Base-by-base conservation (phyloP, 1,140 invertebrate species). In the Danaus plexippus region DNA sequence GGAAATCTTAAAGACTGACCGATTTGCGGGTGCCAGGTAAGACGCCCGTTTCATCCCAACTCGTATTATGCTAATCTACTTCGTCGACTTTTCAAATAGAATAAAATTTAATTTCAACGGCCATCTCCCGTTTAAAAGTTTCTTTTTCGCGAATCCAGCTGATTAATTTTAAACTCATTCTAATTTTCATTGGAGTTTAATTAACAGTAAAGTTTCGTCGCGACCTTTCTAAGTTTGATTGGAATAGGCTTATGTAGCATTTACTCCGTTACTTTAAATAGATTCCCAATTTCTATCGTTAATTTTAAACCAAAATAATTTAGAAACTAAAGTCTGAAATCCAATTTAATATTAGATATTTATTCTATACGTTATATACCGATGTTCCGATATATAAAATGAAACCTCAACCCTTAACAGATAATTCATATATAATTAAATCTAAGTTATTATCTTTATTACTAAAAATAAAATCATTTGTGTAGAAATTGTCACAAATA, bases 81-180 rank as follows among this genome's bases (percentile, higher is more conserved):
- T 57, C 55, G 47, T 61, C 59, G 66, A 75, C 63, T 75, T 75
- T 69, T 61, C 68, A 57, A 76, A 79, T 71, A 73, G 75, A 79
- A 78, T 73, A 67, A 73, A 76, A 77, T 78, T 78, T 75, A 83
- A 80, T 80, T 80, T 75, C 76, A 67, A 62, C 63, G 54, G 61
- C 56, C 62, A 65, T 66, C 64, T 67, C 67, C 67, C 67, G 63
- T 80, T 81, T 71, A 73, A 65, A 84, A 80, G 67, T 80, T 75
- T 71, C 67, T 82, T 80, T 80, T 83, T 74, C 73, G 79, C 74
- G 77, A 64, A 74, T 61, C 59, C 64, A 54, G 60, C 72, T 80
- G 76, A 84, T 84, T 82, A 82, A 80, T 84, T 79, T 77, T 64
- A 64, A 80, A 80, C 74, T 78, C 72, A 79, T 77, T 75, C 78